Percentiles rank a stretch among this genome's conserved stretches.
Evolutionary conservation across 2,888 invertebrate genomes (phyloP).

Genomic region (Eupithecia inturbata): DNA sequence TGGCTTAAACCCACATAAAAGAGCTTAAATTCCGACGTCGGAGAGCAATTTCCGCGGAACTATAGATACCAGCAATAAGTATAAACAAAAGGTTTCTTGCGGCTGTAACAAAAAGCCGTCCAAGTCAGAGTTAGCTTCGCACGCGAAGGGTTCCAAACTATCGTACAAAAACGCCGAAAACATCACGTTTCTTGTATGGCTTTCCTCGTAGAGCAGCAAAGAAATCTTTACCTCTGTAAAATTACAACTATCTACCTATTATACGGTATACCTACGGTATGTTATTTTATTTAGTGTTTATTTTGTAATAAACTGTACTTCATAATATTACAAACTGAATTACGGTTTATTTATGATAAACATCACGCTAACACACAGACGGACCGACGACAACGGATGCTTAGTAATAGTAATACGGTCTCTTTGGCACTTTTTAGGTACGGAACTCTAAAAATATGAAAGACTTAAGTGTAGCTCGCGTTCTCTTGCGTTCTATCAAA

Average conservation of each 20-base stretch:
- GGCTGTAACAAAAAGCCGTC: background rate
- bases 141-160: background rate
- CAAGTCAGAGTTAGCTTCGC: background rate
- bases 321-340: too few species aligned
- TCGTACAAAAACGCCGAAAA: background rate
- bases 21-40: slow-evolving; percentile 3
- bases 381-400: background rate
- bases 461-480: background rate
- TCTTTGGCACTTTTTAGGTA: background rate
- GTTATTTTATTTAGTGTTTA: too few species aligned
- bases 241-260: background rate
- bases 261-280: too few species aligned
- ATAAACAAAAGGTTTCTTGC: background rate
- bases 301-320: too few species aligned
- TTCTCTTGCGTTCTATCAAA: background rate
- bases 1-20: background rate
- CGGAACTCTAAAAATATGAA: background rate
- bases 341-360: too few species aligned
- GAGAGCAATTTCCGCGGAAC: background rate
- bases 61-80: background rate
- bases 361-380: background rate
- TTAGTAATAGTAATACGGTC: background rate
- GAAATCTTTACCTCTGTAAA: background rate
- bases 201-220: too few species aligned
- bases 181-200: background rate